A percentile compares a stretch with the other conserved stretches of the same genome.
Evolutionary conservation across 2,888 invertebrate species (phyloP).

Genomic region (Acronicta aceris): DNA sequence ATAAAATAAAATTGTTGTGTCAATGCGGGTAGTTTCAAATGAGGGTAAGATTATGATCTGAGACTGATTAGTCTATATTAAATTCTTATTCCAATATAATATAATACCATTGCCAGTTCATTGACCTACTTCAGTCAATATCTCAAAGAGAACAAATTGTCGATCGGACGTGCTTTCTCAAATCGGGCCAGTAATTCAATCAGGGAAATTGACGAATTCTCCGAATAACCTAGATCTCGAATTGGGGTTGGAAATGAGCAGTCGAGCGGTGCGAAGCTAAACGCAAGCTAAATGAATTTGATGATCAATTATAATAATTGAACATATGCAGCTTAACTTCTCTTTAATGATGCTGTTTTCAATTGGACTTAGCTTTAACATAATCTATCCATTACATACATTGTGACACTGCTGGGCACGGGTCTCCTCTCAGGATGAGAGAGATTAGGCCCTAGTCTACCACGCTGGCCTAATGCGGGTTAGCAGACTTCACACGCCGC

Average conservation of each 20-base stretch:
- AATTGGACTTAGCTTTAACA: too few relatives aligned
- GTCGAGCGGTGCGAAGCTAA: not conserved
- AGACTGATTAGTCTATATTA: not conserved
- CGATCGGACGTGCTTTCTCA: slow-evolving; percentile 8
- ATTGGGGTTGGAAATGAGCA: slow-evolving; percentile 15
- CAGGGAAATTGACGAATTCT: slow-evolving; percentile 24
- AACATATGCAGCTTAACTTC: not conserved
- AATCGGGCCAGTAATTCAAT: slow-evolving; percentile 24
- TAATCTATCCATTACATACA: too few relatives aligned
- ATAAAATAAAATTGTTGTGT: not conserved
- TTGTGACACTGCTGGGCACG: too few relatives aligned
- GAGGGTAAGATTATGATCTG: not conserved
- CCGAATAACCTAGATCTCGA: slow-evolving; percentile 11
- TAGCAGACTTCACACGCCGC: too few relatives aligned
- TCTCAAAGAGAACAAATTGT: slow-evolving; percentile 16
- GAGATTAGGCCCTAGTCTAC: too few relatives aligned
- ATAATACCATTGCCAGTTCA: not conserved
- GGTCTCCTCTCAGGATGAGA: too few relatives aligned
- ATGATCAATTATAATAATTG: not conserved
- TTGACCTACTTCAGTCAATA: slow-evolving; percentile 5
- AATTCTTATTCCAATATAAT: not conserved
- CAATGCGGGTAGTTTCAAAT: not conserved
- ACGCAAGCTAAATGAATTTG: slow-evolving; percentile 3
- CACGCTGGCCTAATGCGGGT: too few relatives aligned
- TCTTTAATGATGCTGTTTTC: not conserved